These are phyloP conservation scores for Oncorhynchus gorbuscha DNA, from an alignment of 2,113 vertebrate genomes.

Conservation along the genomic window DNA sequence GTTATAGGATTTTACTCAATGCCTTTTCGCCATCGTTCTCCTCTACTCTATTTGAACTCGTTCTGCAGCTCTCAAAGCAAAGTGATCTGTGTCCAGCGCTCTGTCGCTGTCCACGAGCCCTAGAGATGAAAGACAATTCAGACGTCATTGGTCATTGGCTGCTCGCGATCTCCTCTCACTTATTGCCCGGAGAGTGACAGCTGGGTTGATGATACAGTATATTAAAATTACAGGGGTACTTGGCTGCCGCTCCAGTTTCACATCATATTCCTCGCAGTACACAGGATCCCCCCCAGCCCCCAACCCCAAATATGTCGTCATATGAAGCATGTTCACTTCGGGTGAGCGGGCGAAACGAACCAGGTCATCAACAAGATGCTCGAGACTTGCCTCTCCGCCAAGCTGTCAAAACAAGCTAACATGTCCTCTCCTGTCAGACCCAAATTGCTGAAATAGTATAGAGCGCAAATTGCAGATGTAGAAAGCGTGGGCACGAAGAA, in stretches of 20 bases:
- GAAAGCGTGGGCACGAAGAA: too few relatives aligned
- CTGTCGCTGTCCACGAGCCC: constrained; percentile 2
- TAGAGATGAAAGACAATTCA: constrained; percentile 5
- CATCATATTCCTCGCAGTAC: neutral
- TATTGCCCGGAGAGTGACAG: constrained; percentile 16
- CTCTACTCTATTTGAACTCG: neutral
- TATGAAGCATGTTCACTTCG: constrained; percentile 16
- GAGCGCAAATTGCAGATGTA: neutral
- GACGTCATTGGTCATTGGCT: constrained; percentile 9
- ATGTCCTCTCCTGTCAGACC: constrained; percentile 1
- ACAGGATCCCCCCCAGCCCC: neutral
- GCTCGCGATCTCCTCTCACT: neutral
- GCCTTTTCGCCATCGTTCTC: neutral
- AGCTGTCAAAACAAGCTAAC: constrained; percentile 34
- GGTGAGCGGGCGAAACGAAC: constrained; percentile 21
- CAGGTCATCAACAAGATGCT: constrained; percentile 48
- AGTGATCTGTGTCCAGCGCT: neutral
- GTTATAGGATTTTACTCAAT: neutral
- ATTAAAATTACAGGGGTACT: constrained; percentile 9
- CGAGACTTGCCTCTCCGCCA: constrained; percentile 27
- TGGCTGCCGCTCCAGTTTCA: constrained; percentile 4
- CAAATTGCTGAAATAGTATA: neutral
- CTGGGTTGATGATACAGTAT: constrained; percentile 17
- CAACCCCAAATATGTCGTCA: constrained; percentile 6
- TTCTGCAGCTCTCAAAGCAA: neutral